Conservation (phyloP, 2,888 invertebrate species). For the Formica aserva region DNA sequence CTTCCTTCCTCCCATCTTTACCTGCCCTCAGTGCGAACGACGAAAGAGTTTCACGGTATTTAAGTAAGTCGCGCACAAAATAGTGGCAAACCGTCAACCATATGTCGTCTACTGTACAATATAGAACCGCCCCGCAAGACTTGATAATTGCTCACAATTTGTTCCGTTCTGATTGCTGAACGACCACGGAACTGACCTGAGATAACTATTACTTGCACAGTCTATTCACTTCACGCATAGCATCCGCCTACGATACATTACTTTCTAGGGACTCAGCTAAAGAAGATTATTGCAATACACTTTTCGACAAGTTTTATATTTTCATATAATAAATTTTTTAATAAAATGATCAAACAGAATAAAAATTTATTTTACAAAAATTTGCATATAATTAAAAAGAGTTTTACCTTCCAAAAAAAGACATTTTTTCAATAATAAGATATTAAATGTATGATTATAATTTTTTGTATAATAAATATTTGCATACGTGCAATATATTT, state of each 20-base stretch:
- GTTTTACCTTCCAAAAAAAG: neutral
- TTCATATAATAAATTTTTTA: neutral
- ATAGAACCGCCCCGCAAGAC: slow-evolving; percentile 53
- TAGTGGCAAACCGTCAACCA: slow-evolving; percentile 59
- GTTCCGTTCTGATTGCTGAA: slow-evolving; percentile 72
- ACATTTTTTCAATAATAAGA: neutral
- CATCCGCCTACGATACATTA: neutral
- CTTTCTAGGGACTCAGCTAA: neutral
- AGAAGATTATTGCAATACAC: neutral
- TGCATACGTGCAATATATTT: neutral
- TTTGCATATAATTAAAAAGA: neutral
- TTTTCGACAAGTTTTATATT: neutral
- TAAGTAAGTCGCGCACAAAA: slow-evolving; percentile 61
- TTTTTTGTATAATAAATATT: neutral
- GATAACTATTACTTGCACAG: slow-evolving; percentile 52
- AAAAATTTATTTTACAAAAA: neutral
- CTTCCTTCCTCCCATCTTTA: slow-evolving; percentile 28
- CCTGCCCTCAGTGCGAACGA: slow-evolving; percentile 28
- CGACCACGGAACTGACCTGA: slow-evolving; percentile 73
- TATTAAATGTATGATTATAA: neutral
- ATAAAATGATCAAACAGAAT: neutral
- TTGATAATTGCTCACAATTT: slow-evolving; percentile 72
- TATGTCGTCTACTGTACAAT: slow-evolving; percentile 66
- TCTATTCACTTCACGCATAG: slow-evolving; percentile 13
- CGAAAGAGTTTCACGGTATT: slow-evolving; percentile 58